A percentile compares a stretch with the other conserved stretches of the same genome.
phyloP scores from a whole-genome alignment of 1,140 invertebrate genomes.

The Sitobion miscanthi region DNA sequence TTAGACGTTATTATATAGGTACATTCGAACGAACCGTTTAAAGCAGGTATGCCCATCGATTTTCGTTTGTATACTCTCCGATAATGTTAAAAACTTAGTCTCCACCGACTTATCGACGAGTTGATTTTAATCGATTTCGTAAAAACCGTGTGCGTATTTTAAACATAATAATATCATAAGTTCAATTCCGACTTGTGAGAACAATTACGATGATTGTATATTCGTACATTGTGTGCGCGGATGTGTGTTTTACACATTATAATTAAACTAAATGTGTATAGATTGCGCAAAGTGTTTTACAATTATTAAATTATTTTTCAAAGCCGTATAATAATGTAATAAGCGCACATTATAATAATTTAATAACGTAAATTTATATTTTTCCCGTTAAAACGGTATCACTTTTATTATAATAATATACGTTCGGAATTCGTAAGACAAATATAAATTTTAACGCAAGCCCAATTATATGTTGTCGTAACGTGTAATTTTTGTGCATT shows the following conservation, averaged over 20 bases:
- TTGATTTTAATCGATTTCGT: background rate
- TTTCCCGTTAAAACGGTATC: background rate
- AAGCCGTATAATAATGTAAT: background rate
- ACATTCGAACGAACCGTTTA: background rate
- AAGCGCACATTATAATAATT: background rate
- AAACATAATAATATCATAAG: background rate
- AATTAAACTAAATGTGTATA: background rate
- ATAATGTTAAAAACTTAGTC: background rate
- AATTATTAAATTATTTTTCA: background rate
- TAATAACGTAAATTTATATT: background rate
- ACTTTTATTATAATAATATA: background rate
- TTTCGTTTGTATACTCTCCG: background rate
- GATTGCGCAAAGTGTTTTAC: background rate
- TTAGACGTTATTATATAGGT: background rate
- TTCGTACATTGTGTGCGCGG: background rate
- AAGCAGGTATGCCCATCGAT: background rate
- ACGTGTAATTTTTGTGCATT: background rate
- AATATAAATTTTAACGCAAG: background rate
- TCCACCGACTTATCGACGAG: background rate
- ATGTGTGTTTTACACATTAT: background rate
- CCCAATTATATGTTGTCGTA: background rate
- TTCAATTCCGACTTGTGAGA: background rate
- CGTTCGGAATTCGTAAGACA: background rate
- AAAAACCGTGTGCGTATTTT: background rate
- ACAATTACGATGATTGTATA: background rate